Evolutionary conservation across 2,797 vertebrate genomes (phyloP).

Genomic region (Silurus lanzhouensis): DNA sequence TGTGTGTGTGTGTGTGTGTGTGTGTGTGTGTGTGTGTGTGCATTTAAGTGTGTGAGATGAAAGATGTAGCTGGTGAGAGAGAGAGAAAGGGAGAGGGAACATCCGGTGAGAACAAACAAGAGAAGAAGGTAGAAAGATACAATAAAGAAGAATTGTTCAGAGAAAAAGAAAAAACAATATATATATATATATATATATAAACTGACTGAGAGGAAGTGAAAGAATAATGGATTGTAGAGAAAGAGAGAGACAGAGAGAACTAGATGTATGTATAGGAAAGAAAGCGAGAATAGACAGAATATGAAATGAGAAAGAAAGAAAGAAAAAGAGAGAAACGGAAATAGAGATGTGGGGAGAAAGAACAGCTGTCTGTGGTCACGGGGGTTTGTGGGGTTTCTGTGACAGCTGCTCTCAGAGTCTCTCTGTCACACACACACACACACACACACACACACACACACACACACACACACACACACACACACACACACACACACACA

Average conservation of each 20-base stretch:
- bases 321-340: conserved; percentile 32
- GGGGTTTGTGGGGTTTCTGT: conserved; percentile 40
- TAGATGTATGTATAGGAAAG: not conserved
- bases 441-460: conserved; percentile 32
- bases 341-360: conserved; percentile 58
- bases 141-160: not conserved
- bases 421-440: conserved; percentile 5
- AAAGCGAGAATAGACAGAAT: not conserved
- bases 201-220: not conserved
- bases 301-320: not conserved
- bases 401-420: conserved; percentile 68
- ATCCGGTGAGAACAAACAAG: not conserved
- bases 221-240: not conserved
- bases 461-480: conserved; percentile 47
- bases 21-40: conserved; percentile 3
- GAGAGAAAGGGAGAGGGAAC: not conserved
- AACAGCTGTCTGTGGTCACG: conserved; percentile 68
- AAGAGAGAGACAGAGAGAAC: not conserved
- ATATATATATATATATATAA: too few species aligned
- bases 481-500: too few species aligned
- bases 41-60: conserved; percentile 12
- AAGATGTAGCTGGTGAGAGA: conserved; percentile 6
- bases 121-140: not conserved
- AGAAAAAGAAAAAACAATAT: not conserved
- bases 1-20: not conserved